Conservation (phyloP, 2,888 invertebrate genomes). For the Gibbula magus region DNA sequence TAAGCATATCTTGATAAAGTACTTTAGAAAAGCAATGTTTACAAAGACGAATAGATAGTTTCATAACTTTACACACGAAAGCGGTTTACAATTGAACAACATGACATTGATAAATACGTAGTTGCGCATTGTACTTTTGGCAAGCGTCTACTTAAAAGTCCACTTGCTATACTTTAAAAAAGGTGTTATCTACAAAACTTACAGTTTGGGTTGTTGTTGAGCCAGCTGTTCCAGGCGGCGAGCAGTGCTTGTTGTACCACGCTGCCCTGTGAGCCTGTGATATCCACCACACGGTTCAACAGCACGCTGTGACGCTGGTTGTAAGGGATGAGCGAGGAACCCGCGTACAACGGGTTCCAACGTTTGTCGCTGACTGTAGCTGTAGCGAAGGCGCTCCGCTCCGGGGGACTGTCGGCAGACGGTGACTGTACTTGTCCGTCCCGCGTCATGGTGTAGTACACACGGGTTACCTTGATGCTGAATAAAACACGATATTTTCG, state of each 20-base stretch:
- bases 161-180: too few relatives aligned
- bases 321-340: constrained; percentile 3
- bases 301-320: neutral
- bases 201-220: neutral
- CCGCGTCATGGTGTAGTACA: neutral
- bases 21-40: too few relatives aligned
- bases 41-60: too few relatives aligned
- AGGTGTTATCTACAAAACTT: too few relatives aligned
- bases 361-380: neutral
- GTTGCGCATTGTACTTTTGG: too few relatives aligned
- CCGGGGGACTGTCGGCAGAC: neutral
- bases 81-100: too few relatives aligned
- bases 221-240: neutral
- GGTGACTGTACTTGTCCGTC: neutral
- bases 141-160: too few relatives aligned
- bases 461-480: neutral
- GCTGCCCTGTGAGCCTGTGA: neutral
- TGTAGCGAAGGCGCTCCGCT: neutral
- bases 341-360: neutral
- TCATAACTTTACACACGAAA: too few relatives aligned
- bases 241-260: neutral
- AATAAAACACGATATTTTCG: neutral
- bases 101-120: too few relatives aligned
- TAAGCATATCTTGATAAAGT: too few relatives aligned
- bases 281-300: neutral